Conservation (phyloP, 2,888 invertebrate genomes). For the Mamestra brassicae region DNA sequence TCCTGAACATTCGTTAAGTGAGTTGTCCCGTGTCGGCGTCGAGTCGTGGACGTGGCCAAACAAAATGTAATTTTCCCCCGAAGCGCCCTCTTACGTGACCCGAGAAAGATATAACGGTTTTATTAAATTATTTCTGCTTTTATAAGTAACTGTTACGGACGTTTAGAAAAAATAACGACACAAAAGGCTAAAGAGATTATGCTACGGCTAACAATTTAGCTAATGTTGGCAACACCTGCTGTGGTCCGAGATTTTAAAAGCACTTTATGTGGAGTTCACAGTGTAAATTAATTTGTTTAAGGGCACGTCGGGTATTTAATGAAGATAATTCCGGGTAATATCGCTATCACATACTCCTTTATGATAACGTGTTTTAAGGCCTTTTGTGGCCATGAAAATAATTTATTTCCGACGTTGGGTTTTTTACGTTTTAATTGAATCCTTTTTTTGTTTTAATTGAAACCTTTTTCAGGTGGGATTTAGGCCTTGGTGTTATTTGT, state of each 20-base stretch:
- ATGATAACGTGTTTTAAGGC: slow-evolving; percentile 63
- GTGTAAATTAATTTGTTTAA: slow-evolving; percentile 71
- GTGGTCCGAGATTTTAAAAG: slow-evolving; percentile 71
- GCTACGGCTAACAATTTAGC: slow-evolving; percentile 71
- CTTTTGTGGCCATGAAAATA: slow-evolving; percentile 41
- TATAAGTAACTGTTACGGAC: slow-evolving; percentile 84
- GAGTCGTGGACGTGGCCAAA: slow-evolving; percentile 86
- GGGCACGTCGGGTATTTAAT: slow-evolving; percentile 68
- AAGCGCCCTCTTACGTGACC: slow-evolving; percentile 90
- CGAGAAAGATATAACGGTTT: slow-evolving; percentile 89
- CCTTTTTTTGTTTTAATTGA: slow-evolving; percentile 43
- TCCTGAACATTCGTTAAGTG: slow-evolving; percentile 88
- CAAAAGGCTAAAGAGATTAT: slow-evolving; percentile 81
- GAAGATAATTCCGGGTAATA: slow-evolving; percentile 66
- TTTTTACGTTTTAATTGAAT: slow-evolving; percentile 44
- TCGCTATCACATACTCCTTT: slow-evolving; percentile 64
- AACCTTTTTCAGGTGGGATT: slow-evolving; percentile 37
- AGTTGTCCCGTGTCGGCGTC: slow-evolving; percentile 87
- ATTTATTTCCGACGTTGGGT: slow-evolving; percentile 47
- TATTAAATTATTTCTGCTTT: slow-evolving; percentile 90
- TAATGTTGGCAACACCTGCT: slow-evolving; percentile 69
- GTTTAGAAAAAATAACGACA: slow-evolving; percentile 82
- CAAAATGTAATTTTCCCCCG: slow-evolving; percentile 90
- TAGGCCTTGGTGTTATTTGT: slow-evolving; percentile 10
- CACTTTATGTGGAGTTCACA: slow-evolving; percentile 68